Conservation (phyloP, 2,888 invertebrate genomes). For the Diogma glabrata region DNA sequence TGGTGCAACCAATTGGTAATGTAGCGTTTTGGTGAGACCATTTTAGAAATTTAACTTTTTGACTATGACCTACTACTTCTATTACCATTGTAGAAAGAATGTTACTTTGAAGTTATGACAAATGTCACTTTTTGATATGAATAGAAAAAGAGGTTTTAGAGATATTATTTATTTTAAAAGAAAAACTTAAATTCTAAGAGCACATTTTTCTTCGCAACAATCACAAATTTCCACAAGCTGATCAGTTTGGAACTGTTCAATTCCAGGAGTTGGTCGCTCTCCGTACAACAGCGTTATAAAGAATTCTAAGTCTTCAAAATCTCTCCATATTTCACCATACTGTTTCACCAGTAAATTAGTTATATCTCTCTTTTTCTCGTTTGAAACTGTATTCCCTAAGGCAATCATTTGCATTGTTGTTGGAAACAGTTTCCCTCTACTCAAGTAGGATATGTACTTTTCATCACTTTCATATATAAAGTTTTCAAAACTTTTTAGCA, state of each 20-base stretch:
- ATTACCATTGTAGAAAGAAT: background rate
- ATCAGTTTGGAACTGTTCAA: background rate
- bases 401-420: too few species aligned
- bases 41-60: background rate
- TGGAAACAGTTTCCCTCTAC: too few species aligned
- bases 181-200: background rate
- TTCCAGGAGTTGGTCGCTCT: background rate
- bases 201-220: background rate
- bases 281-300: background rate
- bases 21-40: background rate
- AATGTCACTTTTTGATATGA: background rate
- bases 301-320: constrained; percentile 1
- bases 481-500: background rate
- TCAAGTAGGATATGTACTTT: background rate
- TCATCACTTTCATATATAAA: constrained; percentile 1
- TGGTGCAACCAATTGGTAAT: too few species aligned
- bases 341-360: too few species aligned
- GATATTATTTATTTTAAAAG: background rate
- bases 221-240: constrained; percentile 1
- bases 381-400: too few species aligned
- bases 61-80: too few species aligned
- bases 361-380: too few species aligned
- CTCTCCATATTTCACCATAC: background rate
- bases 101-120: background rate
- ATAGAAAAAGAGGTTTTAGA: background rate